Percentiles rank a stretch among this genome's conserved stretches.
Conservation (phyloP, 2,797 vertebrate genomes). For the Falco naumanni region DNA sequence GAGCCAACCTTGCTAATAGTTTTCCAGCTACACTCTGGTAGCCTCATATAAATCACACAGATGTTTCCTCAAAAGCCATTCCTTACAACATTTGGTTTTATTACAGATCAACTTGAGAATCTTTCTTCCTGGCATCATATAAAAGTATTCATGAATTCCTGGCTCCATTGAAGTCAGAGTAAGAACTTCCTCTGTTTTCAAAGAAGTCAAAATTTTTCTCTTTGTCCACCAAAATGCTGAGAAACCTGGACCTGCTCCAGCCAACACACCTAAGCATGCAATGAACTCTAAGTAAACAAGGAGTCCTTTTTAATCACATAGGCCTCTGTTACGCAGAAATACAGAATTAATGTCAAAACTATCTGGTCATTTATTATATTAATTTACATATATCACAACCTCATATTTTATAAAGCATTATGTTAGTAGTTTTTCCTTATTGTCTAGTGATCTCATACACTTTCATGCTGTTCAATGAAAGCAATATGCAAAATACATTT, state of each 20-base stretch:
- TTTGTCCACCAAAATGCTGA: not conserved
- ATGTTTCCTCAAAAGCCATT: not conserved
- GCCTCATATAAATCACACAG: not conserved
- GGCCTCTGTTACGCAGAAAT: not conserved
- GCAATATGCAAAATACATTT: not conserved
- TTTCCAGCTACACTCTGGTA: not conserved
- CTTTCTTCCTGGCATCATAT: not conserved
- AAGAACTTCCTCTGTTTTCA: not conserved
- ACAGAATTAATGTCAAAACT: not conserved
- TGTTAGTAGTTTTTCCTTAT: not conserved
- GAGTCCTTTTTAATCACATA: not conserved
- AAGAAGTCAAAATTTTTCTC: not conserved
- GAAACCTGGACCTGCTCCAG: not conserved
- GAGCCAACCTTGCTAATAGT: not conserved
- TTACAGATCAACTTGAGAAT: not conserved
- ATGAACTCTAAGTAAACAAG: not conserved
- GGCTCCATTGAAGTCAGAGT: not conserved
- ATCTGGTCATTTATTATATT: not conserved
- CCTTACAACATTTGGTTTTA: not conserved
- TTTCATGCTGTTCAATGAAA: not conserved
- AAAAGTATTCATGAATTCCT: not conserved
- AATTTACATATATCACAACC: not conserved
- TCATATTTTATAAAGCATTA: not conserved
- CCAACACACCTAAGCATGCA: not conserved
- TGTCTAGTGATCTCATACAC: not conserved